phyloP scores from a whole-genome alignment of 2,888 invertebrate species.

The Cyclophora albipunctata region DNA sequence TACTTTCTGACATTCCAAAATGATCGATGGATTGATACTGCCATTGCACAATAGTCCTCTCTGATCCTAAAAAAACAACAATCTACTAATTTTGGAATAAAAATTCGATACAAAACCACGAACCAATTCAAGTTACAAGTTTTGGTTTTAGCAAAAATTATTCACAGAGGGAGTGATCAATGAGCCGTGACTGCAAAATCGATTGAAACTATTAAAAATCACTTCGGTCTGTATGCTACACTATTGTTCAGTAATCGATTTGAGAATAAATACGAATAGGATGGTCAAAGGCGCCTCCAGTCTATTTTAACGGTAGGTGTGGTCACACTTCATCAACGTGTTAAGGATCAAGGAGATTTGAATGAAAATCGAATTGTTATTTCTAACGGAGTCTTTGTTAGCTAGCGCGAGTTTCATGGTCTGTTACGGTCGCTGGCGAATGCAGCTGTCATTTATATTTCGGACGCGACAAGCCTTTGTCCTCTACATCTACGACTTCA shows the following conservation, averaged over 20 bases:
- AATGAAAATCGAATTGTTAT: slow-evolving; percentile 60
- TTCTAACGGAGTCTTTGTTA: slow-evolving; percentile 61
- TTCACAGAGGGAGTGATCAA: slow-evolving; percentile 55
- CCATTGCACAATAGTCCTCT: slow-evolving; percentile 58
- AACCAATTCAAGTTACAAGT: slow-evolving; percentile 22
- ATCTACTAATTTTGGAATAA: neutral
- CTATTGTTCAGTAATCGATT: slow-evolving; percentile 46
- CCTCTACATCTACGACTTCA: slow-evolving; percentile 65
- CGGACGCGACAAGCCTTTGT: slow-evolving; percentile 60
- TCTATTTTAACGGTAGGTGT: slow-evolving; percentile 55
- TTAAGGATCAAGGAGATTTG: slow-evolving; percentile 38
- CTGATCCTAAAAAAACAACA: slow-evolving; percentile 52
- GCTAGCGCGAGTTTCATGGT: slow-evolving; percentile 61
- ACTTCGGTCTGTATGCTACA: slow-evolving; percentile 43
- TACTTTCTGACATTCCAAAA: slow-evolving; percentile 23
- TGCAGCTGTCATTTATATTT: slow-evolving; percentile 68
- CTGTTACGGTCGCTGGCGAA: slow-evolving; percentile 44
- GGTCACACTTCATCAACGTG: slow-evolving; percentile 47
- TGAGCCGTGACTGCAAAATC: slow-evolving; percentile 55
- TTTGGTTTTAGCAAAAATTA: slow-evolving; percentile 36
- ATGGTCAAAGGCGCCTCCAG: slow-evolving; percentile 23
- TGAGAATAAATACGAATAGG: slow-evolving; percentile 23
- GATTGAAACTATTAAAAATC: slow-evolving; percentile 50
- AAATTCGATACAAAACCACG: no score
- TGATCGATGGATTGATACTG: slow-evolving; percentile 57